Evolutionary conservation across 2,113 vertebrate species (phyloP).

Genomic region (Casuarius casuarius): DNA sequence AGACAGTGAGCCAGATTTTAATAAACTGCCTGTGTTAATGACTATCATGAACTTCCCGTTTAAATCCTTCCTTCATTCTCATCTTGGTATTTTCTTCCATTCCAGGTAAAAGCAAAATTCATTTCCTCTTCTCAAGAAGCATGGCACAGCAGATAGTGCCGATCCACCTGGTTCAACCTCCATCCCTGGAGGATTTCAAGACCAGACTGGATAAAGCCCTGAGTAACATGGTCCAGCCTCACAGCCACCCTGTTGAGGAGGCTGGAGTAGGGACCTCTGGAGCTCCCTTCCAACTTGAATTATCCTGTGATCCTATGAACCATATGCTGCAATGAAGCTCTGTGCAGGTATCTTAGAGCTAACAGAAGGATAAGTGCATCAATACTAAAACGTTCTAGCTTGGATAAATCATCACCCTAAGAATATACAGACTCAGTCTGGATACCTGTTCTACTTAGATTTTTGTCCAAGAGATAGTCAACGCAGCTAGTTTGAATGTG

Average conservation of each 20-base stretch:
- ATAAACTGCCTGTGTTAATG: not conserved
- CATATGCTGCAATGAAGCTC: not conserved
- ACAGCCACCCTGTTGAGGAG: not conserved
- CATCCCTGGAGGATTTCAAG: not conserved
- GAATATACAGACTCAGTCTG: not conserved
- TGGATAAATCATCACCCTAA: not conserved
- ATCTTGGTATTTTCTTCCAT: not conserved
- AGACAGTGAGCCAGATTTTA: not conserved
- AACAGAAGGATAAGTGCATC: not conserved
- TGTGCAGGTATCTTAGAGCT: not conserved
- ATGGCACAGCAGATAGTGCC: not conserved
- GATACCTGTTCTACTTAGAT: not conserved
- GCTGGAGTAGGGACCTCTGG: not conserved
- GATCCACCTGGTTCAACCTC: not conserved
- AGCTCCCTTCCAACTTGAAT: not conserved
- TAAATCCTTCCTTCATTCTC: not conserved
- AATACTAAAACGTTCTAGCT: not conserved
- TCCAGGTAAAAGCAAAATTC: not conserved
- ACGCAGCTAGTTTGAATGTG: not conserved
- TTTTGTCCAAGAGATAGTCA: not conserved
- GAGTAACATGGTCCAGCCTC: not conserved
- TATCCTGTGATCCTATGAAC: not conserved
- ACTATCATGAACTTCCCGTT: not conserved
- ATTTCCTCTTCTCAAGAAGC: not conserved
- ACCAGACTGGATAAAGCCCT: not conserved